These are phyloP conservation scores for Rattus rattus DNA, from an alignment of 2,113 vertebrate genomes.

Conservation along the genomic window DNA sequence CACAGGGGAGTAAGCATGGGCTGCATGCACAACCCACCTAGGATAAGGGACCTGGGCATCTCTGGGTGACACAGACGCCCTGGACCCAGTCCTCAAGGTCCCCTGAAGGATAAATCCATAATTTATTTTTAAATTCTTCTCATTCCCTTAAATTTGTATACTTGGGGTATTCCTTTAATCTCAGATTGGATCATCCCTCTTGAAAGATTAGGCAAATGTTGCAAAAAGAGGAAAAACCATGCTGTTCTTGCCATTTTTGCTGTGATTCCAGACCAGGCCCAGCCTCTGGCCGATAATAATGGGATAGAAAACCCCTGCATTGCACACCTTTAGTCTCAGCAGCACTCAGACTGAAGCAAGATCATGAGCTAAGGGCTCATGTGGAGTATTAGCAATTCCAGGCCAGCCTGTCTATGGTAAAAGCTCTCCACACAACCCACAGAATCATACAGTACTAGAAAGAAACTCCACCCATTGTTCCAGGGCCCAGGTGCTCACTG, in stretches of 20 bases:
- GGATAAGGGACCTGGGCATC: background rate
- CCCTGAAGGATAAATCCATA: background rate
- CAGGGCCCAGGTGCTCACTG: background rate
- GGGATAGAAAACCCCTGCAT: too few species aligned
- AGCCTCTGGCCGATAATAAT: conserved; percentile 33
- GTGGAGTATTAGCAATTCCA: background rate
- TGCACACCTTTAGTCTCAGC: too few species aligned
- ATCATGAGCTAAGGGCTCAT: background rate
- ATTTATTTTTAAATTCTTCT: conserved; percentile 43
- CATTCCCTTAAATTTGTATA: too few species aligned
- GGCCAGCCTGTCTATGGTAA: background rate
- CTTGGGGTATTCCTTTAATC: too few species aligned
- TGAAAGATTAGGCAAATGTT: too few species aligned
- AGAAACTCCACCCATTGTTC: background rate
- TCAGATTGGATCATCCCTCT: too few species aligned
- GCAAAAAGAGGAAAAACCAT: background rate
- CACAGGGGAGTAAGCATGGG: too few species aligned
- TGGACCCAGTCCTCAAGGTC: background rate
- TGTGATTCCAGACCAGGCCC: background rate
- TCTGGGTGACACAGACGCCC: background rate
- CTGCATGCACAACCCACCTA: background rate
- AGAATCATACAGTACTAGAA: background rate
- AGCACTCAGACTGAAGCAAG: background rate
- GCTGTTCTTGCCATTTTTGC: background rate
- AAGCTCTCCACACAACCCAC: background rate